Percentiles rank a stretch among this genome's conserved stretches.
phyloP scores from a whole-genome alignment of 1,140 invertebrate species.

The Apis dorsata region DNA sequence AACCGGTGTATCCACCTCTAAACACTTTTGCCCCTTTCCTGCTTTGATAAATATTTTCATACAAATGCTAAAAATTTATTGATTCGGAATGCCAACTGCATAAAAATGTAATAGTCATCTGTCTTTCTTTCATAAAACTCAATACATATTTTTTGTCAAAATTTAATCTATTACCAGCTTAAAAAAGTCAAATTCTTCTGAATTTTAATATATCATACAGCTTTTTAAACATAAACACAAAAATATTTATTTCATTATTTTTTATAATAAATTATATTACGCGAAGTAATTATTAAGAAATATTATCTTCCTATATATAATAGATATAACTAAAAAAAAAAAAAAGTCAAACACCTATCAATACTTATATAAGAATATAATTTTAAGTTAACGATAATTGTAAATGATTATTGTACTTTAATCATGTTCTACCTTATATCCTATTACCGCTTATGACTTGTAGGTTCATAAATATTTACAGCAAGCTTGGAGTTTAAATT shows the following conservation, averaged over 20 bases:
- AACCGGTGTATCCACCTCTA: constrained; percentile 19
- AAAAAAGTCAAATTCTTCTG: neutral
- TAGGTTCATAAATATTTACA: constrained; percentile 49
- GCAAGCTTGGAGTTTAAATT: constrained; percentile 39
- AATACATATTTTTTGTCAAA: neutral
- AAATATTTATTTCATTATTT: neutral
- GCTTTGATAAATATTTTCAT: constrained; percentile 15
- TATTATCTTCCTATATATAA: neutral
- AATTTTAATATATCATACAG: too few relatives aligned
- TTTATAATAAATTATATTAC: neutral
- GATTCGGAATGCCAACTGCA: neutral
- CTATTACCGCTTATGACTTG: constrained; percentile 30
- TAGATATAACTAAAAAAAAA: too few relatives aligned
- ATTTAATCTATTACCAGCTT: neutral
- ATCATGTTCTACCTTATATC: constrained; percentile 15
- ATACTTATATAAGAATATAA: neutral
- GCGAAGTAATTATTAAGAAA: neutral
- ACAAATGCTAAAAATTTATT: constrained; percentile 7
- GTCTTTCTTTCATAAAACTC: neutral
- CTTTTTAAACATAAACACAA: neutral
- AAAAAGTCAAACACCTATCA: neutral
- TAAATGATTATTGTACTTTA: constrained; percentile 31
- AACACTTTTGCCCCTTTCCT: neutral
- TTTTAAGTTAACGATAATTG: constrained; percentile 25
- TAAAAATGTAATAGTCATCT: neutral